A percentile compares a stretch with the other conserved stretches of the same genome.
Conservation (phyloP, 2,113 vertebrate genomes). For the Limanda limanda region DNA sequence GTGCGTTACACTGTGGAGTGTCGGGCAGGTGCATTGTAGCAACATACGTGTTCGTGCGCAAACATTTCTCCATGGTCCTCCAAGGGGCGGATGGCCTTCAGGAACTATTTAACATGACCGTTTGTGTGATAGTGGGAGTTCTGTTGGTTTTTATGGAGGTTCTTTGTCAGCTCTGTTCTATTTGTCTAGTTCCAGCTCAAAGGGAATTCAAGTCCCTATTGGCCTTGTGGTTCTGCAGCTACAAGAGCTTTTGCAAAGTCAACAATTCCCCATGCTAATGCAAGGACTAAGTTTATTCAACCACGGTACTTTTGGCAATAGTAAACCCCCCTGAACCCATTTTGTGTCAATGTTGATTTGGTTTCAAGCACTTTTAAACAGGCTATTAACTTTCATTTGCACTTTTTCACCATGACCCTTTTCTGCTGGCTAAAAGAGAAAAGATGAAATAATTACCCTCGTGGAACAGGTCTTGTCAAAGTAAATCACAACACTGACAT, state of each 20-base stretch:
- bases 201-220: conserved; percentile 38
- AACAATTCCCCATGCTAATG: conserved; percentile 44
- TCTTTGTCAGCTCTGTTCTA: conserved; percentile 26
- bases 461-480: too few relatives aligned
- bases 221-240: conserved; percentile 47
- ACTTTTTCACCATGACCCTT: too few relatives aligned
- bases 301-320: conserved; percentile 34
- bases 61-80: background rate
- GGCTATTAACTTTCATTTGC: too few relatives aligned
- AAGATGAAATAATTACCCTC: too few relatives aligned
- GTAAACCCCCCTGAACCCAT: conserved; percentile 2
- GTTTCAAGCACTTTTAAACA: conserved; percentile 24
- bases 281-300: conserved; percentile 36
- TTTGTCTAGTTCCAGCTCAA: conserved; percentile 22
- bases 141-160: conserved; percentile 19
- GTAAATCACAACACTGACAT: too few relatives aligned
- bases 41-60: background rate
- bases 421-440: too few relatives aligned
- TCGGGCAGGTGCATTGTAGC: too few relatives aligned
- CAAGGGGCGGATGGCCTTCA: background rate
- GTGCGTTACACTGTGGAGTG: too few relatives aligned
- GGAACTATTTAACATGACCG: background rate
- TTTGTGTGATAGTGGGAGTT: conserved; percentile 6
- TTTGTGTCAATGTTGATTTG: background rate
- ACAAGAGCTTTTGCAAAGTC: conserved; percentile 48